These are phyloP conservation scores for Novumbra hubbsi DNA, from an alignment of 2,797 vertebrate genomes.

Conservation along the genomic window DNA sequence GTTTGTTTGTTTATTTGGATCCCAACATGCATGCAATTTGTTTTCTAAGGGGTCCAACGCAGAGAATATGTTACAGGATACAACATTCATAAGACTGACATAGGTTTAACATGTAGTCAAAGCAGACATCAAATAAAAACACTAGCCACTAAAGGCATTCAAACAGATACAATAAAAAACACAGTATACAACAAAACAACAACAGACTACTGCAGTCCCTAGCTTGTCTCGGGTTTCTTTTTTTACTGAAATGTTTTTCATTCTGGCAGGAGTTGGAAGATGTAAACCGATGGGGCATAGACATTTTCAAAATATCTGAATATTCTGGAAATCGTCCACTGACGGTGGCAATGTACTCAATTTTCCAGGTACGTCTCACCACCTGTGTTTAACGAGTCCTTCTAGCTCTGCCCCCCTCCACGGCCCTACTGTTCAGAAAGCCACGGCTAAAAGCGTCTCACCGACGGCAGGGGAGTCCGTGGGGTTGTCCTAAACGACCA, in stretches of 20 bases:
- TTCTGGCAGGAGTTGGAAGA: slow-evolving; percentile 84
- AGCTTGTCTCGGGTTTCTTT: not conserved
- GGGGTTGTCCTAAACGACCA: no score
- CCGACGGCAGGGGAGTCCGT: no score
- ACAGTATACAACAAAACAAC: no score
- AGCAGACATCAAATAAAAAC: no score
- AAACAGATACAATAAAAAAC: no score
- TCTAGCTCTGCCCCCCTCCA: no score
- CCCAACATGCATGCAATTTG: no score
- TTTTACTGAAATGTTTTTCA: not conserved
- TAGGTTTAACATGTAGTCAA: no score
- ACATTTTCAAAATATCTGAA: slow-evolving; percentile 87
- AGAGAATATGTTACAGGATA: no score
- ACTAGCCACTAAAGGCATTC: no score
- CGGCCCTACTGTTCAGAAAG: not conserved
- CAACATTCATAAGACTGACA: no score
- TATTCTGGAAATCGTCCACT: slow-evolving; percentile 85
- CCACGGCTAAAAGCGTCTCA: not conserved
- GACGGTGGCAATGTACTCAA: slow-evolving; percentile 87
- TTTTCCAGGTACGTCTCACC: slow-evolving; percentile 84
- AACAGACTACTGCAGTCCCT: not conserved
- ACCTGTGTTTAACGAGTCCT: not conserved
- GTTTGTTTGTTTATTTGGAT: not conserved
- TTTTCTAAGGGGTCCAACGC: no score
- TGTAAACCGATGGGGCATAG: slow-evolving; percentile 87